A percentile compares a stretch with the other conserved stretches of the same genome.
These are phyloP conservation scores for Diplazon laetatorius DNA, from an alignment of 2,888 invertebrate species.

Conservation along the genomic window DNA sequence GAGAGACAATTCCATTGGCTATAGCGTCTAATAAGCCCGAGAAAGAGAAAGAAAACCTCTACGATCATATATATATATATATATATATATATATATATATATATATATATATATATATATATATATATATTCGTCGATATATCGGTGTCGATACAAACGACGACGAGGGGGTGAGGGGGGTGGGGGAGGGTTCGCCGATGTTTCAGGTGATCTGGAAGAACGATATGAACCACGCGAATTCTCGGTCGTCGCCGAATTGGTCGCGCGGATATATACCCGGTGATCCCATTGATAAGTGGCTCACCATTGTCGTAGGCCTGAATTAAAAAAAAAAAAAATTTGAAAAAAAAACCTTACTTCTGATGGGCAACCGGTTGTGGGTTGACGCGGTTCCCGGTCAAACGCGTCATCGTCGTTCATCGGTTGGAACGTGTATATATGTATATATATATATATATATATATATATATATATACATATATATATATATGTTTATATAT, in stretches of 20 bases:
- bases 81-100: too few species aligned
- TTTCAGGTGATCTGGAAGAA: slow-evolving; percentile 49
- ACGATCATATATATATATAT: too few species aligned
- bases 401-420: slow-evolving; percentile 23
- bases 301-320: slow-evolving; percentile 78
- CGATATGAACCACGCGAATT: slow-evolving; percentile 42
- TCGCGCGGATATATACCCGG: slow-evolving; percentile 74
- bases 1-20: slow-evolving; percentile 42
- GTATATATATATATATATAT: too few species aligned
- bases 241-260: slow-evolving; percentile 73
- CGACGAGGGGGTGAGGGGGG: neutral
- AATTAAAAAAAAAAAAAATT: slow-evolving; percentile 64
- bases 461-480: too few species aligned
- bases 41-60: neutral
- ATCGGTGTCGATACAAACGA: slow-evolving; percentile 55
- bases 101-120: slow-evolving; percentile 6
- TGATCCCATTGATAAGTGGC: slow-evolving; percentile 81
- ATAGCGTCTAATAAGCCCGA: neutral
- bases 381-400: slow-evolving; percentile 20
- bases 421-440: neutral
- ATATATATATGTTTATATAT: too few species aligned
- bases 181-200: slow-evolving; percentile 3
- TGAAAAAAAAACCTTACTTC: neutral
- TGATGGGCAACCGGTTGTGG: neutral
- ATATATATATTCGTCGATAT: slow-evolving; percentile 39